Evolutionary conservation across 1,140 invertebrate species (phyloP), one percentile per base, ranked within the genome.

Genomic region (Macrostomum lignano): DNA sequence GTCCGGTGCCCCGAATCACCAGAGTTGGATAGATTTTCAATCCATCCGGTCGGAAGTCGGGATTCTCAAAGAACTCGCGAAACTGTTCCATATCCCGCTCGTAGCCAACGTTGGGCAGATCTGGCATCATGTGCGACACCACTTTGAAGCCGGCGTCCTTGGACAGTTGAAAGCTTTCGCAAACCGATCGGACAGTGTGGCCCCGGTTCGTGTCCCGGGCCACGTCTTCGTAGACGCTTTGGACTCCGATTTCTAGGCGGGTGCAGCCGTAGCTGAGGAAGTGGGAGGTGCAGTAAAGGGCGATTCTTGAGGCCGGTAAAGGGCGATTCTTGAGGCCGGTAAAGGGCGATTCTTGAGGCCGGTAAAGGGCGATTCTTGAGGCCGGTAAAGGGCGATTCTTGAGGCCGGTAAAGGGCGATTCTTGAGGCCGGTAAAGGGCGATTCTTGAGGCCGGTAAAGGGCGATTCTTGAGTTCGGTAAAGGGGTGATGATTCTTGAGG

Each of bases 101-200:
- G 40, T 82, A 69, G 42, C 81, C 84, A 17, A 98, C 77, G 64
- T 96, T 96, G 0, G 88, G 91, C 38, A 98, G 65, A 66, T 98
- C 78, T 4, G 91, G 91, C 91, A 98, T 98, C 91, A 98, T 98
- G 54, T 98, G 91, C 4, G 77, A 72, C 10, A 98, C 84, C 31
- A 94, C 78, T 68, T 98, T 98, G 51, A 84, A 98, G 7, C 91
- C 91, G 46, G 79, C 76, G 67, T 98, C 88, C 61, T 96, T 98
- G 1, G 82, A 73, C 46, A 96, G 63, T 39, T 79, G 72, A 53
- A 98, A 98, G 41, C 79, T 86, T 54, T 96, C 86, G 60, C 74
- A 82, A 2, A 94, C 86, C 21, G 88, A 81, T 44, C 69, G 67
- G 9, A 69, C 65, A 24, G 64, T 66, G 42, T 66, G 64, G 17